Conservation (phyloP, 2,797 vertebrate genomes). For the Perodicticus potto region DNA sequence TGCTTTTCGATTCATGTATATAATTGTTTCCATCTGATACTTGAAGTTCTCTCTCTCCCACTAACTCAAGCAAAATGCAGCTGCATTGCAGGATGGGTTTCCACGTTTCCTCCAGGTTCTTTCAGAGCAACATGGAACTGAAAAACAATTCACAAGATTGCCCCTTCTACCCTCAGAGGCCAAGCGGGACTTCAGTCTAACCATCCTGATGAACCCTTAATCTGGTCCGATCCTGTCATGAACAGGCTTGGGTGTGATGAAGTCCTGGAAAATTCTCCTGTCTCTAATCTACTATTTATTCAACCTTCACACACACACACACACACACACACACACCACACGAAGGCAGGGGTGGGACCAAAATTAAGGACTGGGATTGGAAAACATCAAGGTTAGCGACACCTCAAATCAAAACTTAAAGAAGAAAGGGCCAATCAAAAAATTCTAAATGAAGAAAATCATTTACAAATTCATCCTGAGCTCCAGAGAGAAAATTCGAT, state of each 20-base stretch:
- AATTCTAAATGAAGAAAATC: background rate
- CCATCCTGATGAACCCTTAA: accelerated
- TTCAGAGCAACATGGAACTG: background rate
- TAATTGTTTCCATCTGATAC: background rate
- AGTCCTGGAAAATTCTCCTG: background rate
- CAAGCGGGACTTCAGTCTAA: background rate
- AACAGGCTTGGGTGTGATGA: background rate
- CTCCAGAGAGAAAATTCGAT: background rate
- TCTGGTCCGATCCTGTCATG: background rate
- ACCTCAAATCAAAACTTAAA: background rate
- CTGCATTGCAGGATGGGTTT: background rate
- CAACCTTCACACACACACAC: background rate
- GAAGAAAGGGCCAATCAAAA: background rate
- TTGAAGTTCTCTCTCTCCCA: background rate
- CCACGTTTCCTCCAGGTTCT: too few species aligned
- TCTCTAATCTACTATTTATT: background rate
- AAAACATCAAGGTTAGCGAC: background rate
- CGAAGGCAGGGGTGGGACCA: background rate
- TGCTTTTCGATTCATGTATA: background rate
- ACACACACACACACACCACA: too few species aligned
- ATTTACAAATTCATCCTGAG: background rate
- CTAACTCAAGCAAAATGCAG: background rate
- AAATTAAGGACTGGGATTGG: background rate
- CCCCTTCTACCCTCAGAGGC: background rate
- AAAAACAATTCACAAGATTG: background rate